phyloP scores from a whole-genome alignment of 2,888 invertebrate genomes.

The Diarsia rubi region DNA sequence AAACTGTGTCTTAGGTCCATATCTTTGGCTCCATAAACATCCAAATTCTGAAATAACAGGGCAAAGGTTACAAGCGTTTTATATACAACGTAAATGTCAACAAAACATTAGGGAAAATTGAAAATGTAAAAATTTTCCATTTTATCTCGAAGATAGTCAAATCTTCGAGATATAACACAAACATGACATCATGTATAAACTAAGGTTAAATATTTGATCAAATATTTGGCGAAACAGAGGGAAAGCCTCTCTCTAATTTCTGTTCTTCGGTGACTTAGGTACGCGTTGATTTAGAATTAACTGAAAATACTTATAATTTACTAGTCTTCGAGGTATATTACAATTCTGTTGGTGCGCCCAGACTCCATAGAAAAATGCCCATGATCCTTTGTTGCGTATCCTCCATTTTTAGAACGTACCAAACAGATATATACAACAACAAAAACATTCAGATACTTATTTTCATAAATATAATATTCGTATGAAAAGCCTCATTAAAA shows the following conservation, averaged over 20 bases:
- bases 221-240: too few species aligned
- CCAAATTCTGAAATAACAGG: neutral
- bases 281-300: too few species aligned
- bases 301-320: too few species aligned
- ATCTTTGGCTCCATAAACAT: neutral
- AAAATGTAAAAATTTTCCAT: too few species aligned
- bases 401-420: neutral
- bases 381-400: neutral
- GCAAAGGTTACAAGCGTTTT: neutral
- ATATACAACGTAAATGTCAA: neutral
- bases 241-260: too few species aligned
- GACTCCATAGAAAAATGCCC: neutral
- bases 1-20: neutral
- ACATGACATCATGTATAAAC: too few species aligned
- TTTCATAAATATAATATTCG: conserved; percentile 6
- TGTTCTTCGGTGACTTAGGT: too few species aligned
- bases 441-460: neutral
- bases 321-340: too few species aligned
- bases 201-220: too few species aligned
- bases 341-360: neutral
- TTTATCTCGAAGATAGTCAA: too few species aligned
- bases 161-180: too few species aligned
- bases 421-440: neutral
- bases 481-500: conserved; percentile 29
- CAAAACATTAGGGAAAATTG: too few species aligned